Evolutionary conservation across 2,113 vertebrate genomes (phyloP), one percentile per base, ranked within the genome.

Genomic region (Ictalurus furcatus): DNA sequence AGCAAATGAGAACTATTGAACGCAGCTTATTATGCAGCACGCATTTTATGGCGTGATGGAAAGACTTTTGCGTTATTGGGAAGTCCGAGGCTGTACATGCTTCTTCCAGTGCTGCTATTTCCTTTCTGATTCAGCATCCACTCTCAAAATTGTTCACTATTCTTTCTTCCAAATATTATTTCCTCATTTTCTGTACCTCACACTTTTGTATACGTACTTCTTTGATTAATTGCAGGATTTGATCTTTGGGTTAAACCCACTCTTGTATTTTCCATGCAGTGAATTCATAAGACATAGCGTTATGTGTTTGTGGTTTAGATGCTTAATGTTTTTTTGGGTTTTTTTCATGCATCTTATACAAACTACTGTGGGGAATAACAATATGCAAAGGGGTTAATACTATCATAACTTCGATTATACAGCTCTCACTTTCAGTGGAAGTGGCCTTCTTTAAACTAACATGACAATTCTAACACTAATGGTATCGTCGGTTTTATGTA

Each of bases 341-440:
- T 52, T 1, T 69, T 13, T 71, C 30, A 58, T 59, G 52, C 67
- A 86, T 89, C 73, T 78, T 78, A 37, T 73, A 37, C n/a, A 63
- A 76, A 63, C 87, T 84, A 58, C 81, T 73, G 17, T 67, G 63
- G 80, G 37, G 56, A 84, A 44, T 52, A 87, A 73, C 6, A 71
- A 76, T 89, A 89, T 89, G 88, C 88, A 89, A 89, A 71, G 71
- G 82, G 88, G 74, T 85, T 52, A 69, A 69, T 59, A 81, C 58
- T 34, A 74, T 80, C 48, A 40, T 80, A 67, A 78, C 56, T 80
- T 56, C 30, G 71, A 74, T 85, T 59, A 65, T 87, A 59, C 85
- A 79, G 84, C 73, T 65, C 65, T 37, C 40, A 67, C 74, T 54
- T 85, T 82, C 73, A 40, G 34, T 69, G 40, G 44, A 85, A 28